These are phyloP conservation scores for Amblyopsis hoosieri DNA, from an alignment of 2,797 vertebrate species.

Conservation along the genomic window DNA sequence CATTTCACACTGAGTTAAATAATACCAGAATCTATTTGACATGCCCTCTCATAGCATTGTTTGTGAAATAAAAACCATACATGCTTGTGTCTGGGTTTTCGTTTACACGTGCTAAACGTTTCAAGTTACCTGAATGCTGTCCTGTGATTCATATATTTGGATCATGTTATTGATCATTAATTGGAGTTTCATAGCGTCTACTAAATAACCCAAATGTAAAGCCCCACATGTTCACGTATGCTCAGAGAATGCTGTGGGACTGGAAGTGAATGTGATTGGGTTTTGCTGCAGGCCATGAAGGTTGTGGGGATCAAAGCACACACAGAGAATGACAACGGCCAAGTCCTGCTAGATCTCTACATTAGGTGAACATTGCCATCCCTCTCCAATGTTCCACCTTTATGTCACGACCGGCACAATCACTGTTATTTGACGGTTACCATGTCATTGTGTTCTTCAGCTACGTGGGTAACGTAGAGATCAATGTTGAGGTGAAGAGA, in stretches of 20 bases:
- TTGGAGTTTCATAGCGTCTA: no score
- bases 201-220: no score
- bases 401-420: background rate
- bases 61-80: no score
- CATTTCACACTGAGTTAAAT: background rate
- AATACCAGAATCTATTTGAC: no score
- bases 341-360: constrained; percentile 90
- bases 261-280: constrained; percentile 8
- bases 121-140: no score
- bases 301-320: constrained; percentile 91
- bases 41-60: no score
- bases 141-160: no score
- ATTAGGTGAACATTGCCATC: constrained; percentile 81
- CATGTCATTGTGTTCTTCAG: constrained; percentile 60
- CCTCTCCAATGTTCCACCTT: background rate
- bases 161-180: no score
- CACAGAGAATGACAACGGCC: constrained; percentile 85
- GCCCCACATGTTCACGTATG: background rate
- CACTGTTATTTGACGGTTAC: background rate
- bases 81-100: no score
- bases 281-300: constrained; percentile 82
- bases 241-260: background rate
- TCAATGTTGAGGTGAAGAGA: constrained; percentile 92
- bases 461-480: constrained; percentile 90
- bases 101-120: no score